phyloP scores from a whole-genome alignment of 2,888 invertebrate genomes.

The Caenorhabditis plicata region DNA sequence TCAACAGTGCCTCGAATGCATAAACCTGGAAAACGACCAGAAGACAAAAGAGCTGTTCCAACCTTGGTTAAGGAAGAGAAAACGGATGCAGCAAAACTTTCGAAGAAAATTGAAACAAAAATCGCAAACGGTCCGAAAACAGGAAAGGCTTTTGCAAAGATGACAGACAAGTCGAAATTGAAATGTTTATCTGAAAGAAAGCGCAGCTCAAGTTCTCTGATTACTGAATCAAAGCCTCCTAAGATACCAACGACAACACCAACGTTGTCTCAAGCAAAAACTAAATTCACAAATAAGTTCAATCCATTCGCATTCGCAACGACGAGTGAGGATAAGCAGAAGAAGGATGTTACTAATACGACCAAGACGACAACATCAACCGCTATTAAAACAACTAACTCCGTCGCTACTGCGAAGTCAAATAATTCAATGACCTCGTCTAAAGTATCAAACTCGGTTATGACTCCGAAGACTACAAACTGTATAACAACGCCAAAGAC shows the following conservation, averaged over 20 bases:
- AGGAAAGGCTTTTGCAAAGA: not conserved
- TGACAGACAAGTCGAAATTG: too few species aligned
- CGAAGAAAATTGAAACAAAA: not conserved
- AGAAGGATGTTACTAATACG: too few species aligned
- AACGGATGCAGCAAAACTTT: not conserved
- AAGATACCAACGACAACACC: not conserved
- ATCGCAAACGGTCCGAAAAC: not conserved
- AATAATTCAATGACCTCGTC: too few species aligned
- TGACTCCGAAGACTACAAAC: not conserved
- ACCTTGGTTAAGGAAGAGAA: too few species aligned
- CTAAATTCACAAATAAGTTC: slow-evolving; percentile 10
- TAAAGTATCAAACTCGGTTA: too few species aligned
- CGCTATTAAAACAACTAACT: not conserved
- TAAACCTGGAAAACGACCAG: too few species aligned
- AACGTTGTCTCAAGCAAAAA: slow-evolving; percentile 12
- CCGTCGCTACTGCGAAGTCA: not conserved
- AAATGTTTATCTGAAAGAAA: not conserved
- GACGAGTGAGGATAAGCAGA: too few species aligned
- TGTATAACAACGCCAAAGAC: too few species aligned
- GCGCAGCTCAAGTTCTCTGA: not conserved
- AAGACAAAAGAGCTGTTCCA: too few species aligned
- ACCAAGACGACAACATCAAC: not conserved
- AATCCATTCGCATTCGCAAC: slow-evolving; percentile 12
- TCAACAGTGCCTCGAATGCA: too few species aligned
- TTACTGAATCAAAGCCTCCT: not conserved